Percentiles rank a stretch among this genome's conserved stretches.
Conservation (phyloP, 2,113 vertebrate genomes). For the Prolemur simus region DNA sequence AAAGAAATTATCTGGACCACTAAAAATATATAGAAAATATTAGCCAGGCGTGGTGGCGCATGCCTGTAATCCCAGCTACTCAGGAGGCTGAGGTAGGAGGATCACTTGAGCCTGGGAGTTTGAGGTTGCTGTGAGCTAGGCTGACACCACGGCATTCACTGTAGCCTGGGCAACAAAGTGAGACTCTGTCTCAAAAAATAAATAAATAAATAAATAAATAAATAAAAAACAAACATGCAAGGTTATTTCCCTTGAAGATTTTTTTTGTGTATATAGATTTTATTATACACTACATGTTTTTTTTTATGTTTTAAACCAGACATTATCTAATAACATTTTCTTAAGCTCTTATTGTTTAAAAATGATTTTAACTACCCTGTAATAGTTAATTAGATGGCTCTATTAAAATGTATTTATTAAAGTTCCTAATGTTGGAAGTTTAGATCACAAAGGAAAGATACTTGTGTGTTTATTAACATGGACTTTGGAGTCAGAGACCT, state of each 20-base stretch:
- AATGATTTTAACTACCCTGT: neutral
- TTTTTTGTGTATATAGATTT: neutral
- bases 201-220: too few relatives aligned
- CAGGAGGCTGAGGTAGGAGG: too few relatives aligned
- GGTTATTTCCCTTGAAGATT: neutral
- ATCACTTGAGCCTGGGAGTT: too few relatives aligned
- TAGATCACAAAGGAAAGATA: neutral
- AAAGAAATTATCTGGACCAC: too few relatives aligned
- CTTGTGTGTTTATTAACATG: neutral
- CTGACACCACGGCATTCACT: too few relatives aligned
- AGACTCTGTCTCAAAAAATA: too few relatives aligned
- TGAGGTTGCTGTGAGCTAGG: too few relatives aligned
- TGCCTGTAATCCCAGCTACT: too few relatives aligned
- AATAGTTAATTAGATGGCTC: neutral
- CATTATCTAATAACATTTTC: neutral
- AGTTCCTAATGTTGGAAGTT: neutral
- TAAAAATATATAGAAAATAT: too few relatives aligned
- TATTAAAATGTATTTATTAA: neutral
- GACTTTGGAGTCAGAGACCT: neutral
- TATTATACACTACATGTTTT: neutral
- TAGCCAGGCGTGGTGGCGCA: too few relatives aligned
- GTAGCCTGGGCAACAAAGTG: too few relatives aligned
- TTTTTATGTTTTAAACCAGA: slow-evolving; percentile 6
- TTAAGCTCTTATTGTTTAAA: neutral
- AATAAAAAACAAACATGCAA: neutral